Conservation (phyloP, 2,888 invertebrate species). For the Furcula furcula region DNA sequence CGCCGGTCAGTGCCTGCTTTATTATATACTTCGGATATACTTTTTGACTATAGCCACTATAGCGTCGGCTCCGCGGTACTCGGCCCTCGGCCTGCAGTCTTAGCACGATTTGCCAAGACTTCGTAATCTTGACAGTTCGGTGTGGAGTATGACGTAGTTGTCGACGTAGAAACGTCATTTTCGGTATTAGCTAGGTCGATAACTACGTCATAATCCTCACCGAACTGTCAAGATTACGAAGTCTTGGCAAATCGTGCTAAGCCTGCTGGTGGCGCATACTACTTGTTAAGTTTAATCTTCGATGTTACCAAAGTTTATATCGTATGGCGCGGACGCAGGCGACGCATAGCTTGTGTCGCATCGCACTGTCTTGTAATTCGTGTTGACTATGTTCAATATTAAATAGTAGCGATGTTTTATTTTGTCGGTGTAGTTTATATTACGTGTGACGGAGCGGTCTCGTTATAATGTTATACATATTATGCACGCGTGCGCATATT, state of each 20-base stretch:
- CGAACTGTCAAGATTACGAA: too few species aligned
- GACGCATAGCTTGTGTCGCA: neutral
- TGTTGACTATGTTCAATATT: conserved; percentile 37
- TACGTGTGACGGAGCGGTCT: conserved; percentile 10
- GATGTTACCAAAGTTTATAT: conserved; percentile 31
- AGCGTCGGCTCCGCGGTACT: conserved; percentile 3
- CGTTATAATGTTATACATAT: conserved; percentile 29
- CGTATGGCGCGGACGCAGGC: conserved; percentile 1
- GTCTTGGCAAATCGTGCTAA: too few species aligned
- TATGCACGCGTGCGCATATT: too few species aligned
- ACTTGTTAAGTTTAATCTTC: conserved; percentile 37
- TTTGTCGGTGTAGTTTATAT: conserved; percentile 36
- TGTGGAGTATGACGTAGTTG: too few species aligned
- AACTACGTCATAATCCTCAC: too few species aligned
- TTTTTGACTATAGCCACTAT: conserved; percentile 12
- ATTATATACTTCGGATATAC: conserved; percentile 20
- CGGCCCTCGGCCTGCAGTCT: conserved; percentile 6
- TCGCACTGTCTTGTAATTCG: conserved; percentile 23
- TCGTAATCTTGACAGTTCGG: too few species aligned
- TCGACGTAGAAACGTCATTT: too few species aligned
- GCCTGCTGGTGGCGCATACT: too few species aligned
- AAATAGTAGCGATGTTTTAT: conserved; percentile 31
- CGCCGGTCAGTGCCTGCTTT: conserved; percentile 28
- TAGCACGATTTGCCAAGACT: too few species aligned
- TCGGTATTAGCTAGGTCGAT: too few species aligned